Evolutionary conservation across 2,113 vertebrate species (phyloP).

Genomic region (Rallus limicola): DNA sequence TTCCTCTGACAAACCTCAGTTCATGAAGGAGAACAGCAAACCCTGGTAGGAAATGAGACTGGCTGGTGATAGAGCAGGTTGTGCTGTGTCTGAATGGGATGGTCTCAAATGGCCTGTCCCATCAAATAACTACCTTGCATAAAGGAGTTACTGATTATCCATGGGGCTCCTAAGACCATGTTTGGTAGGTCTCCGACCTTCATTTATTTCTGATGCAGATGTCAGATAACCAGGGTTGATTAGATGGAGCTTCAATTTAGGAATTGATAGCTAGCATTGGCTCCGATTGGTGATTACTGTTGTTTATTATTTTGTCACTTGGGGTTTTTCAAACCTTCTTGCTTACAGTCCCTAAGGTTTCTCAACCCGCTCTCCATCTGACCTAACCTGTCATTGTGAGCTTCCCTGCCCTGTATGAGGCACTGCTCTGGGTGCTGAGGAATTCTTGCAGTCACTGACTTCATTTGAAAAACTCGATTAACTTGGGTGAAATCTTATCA

Average conservation of each 20-base stretch:
- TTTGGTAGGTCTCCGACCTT: not conserved
- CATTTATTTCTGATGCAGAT: not conserved
- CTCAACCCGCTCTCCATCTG: not conserved
- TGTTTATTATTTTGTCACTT: not conserved
- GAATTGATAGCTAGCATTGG: not conserved
- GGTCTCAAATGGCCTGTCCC: not conserved
- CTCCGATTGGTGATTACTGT: not conserved
- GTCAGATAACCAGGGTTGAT: not conserved
- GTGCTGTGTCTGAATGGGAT: accelerated
- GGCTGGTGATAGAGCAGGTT: not conserved
- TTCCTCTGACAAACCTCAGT: not conserved
- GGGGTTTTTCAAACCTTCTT: not conserved
- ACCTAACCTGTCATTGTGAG: not conserved
- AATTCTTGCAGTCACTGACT: not conserved
- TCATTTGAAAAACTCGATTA: not conserved
- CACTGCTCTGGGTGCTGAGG: not conserved
- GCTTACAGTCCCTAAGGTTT: not conserved
- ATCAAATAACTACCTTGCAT: not conserved
- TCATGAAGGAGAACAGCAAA: not conserved
- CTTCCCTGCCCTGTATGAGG: accelerated
- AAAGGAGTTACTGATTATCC: not conserved
- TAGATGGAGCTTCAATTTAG: not conserved
- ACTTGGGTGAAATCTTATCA: not conserved
- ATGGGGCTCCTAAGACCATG: not conserved
- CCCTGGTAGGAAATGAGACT: not conserved